Evolutionary conservation across 2,888 invertebrate genomes (phyloP).

Genomic region (Polietes domitor): DNA sequence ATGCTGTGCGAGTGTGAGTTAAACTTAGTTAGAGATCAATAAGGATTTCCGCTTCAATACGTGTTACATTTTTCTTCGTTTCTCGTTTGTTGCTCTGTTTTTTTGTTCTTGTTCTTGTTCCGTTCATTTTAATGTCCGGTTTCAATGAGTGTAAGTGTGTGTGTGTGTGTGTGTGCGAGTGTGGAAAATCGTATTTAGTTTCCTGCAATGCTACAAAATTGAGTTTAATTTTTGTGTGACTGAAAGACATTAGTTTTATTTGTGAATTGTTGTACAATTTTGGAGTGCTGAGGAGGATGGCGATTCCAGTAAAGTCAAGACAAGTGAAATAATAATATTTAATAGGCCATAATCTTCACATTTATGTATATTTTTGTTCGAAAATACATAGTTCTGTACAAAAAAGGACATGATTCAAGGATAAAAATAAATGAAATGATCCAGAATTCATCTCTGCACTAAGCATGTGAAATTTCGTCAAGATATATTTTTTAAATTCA

Average conservation of each 20-base stretch:
- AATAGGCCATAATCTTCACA: no score
- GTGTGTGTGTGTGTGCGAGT: slow-evolving; percentile 53
- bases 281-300: neutral
- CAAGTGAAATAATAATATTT: no score
- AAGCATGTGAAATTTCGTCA: no score
- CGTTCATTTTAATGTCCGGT: slow-evolving; percentile 49
- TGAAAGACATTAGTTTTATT: neutral
- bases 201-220: slow-evolving; percentile 51
- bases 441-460: no score
- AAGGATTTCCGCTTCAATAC: slow-evolving; percentile 79
- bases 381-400: no score
- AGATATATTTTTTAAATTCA: no score
- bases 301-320: no score
- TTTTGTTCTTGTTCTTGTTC: slow-evolving; percentile 70
- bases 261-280: neutral
- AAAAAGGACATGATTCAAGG: no score
- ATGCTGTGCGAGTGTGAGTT: slow-evolving; percentile 4
- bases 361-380: no score
- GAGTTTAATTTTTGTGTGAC: slow-evolving; percentile 7
- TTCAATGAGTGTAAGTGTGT: slow-evolving; percentile 14
- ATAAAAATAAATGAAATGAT: no score
- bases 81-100: slow-evolving; percentile 25
- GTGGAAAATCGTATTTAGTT: slow-evolving; percentile 53
- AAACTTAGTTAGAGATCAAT: slow-evolving; percentile 74
- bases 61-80: slow-evolving; percentile 66